A percentile compares a stretch with the other conserved stretches of the same genome.
Evolutionary conservation across 2,888 invertebrate genomes (phyloP).

Genomic region (Nephrocerus scutellatus): DNA sequence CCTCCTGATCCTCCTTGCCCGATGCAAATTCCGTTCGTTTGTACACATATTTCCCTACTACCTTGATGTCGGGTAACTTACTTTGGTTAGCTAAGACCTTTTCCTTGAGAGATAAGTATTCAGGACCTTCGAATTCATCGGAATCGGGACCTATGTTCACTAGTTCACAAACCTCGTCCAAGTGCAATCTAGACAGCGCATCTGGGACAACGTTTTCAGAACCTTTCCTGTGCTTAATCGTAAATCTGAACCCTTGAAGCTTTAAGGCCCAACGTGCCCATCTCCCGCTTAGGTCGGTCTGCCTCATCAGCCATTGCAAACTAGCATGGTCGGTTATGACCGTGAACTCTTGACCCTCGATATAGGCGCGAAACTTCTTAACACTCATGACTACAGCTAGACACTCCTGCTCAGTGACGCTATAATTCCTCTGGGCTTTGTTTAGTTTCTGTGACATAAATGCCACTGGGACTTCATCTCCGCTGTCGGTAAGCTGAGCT

Average conservation of each 20-base stretch:
- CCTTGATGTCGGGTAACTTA: constrained; percentile 7
- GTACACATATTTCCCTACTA: constrained; percentile 5
- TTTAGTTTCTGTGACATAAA: constrained; percentile 17
- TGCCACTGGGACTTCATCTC: constrained; percentile 11
- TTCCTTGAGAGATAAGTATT: constrained; percentile 2
- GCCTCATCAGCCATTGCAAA: constrained; percentile 15
- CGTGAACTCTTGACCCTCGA: constrained; percentile 16
- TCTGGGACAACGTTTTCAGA: constrained; percentile 7
- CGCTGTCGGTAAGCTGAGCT: constrained; percentile 12
- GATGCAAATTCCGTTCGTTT: constrained; percentile 4
- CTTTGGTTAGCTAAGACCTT: not conserved
- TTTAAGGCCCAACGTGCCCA: constrained; percentile 10
- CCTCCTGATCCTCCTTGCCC: constrained; percentile 2
- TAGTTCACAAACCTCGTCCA: not conserved
- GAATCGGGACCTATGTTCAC: constrained; percentile 2
- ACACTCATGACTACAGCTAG: constrained; percentile 13
- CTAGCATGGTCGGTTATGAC: constrained; percentile 18
- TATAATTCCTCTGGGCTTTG: constrained; percentile 13
- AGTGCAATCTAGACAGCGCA: not conserved
- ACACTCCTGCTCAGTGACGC: constrained; percentile 18
- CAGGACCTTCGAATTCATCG: not conserved
- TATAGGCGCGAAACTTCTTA: constrained; percentile 16
- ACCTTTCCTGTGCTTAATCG: constrained; percentile 11
- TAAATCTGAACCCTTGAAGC: constrained; percentile 5
- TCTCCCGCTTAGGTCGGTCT: constrained; percentile 9